Evolutionary conservation across 2,888 invertebrate genomes (phyloP), one percentile per base, ranked within the genome.

Genomic region (Drosophila formosana): DNA sequence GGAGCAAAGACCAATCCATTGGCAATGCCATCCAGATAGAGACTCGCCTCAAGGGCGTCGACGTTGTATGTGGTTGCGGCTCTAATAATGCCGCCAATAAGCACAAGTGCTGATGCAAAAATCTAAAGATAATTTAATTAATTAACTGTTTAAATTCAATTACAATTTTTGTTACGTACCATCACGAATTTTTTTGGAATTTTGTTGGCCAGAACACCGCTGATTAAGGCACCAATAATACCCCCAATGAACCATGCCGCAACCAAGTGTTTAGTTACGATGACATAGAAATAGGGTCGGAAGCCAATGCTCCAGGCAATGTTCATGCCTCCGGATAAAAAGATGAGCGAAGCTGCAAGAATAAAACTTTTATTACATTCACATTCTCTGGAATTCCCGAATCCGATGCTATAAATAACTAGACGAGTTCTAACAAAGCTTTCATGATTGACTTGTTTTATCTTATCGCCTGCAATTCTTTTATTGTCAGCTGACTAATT

Each of bases 181-280:
- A 87, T 18, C 3, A 89, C 37, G 0, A 74, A 9, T 41, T 86
- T 91, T 62, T 89, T 92, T 1, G 81, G 75, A 3, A 91, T 3
- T 13, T 72, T 70, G 32, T 88, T 88, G 4, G 80, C 72, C 13
- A 84, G 53, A 7, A 79, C 56, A 1, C 82, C 72, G 26, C 82
- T 86, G 3, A 90, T 6, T 1, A 85, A 5, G 0, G 75, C 85
- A 18, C 91, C 91, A 45, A 92, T 79, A 3, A 91, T 90, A 8
- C 68, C 89, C 0, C 80, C 90, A 49, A 91, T 76, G 57, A 90
- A 91, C 92, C 92, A 91, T n/a, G 86, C 90, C 18, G 87, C 25
- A 1, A 30, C 23, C 11, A 70, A 72, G 5, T 87, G 30, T 7
- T 18, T 3, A 5, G 39, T 13, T 9, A 46, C 0, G 0, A 0